These are phyloP conservation scores for Phorcus lineatus DNA, from an alignment of 2,888 invertebrate species.

Conservation along the genomic window DNA sequence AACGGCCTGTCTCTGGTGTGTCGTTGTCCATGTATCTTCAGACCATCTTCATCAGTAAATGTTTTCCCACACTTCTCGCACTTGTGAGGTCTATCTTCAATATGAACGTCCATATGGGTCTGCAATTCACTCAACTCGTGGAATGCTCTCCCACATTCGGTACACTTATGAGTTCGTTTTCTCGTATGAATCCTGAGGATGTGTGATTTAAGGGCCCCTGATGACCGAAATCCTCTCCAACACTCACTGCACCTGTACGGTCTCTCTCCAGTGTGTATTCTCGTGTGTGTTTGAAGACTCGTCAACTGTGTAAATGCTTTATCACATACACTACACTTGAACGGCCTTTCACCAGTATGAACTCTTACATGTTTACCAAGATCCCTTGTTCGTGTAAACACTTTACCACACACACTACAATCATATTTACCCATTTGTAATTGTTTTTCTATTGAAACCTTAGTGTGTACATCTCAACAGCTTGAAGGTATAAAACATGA, in stretches of 20 bases:
- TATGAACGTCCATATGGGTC: neutral
- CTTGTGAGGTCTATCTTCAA: slow-evolving; percentile 1
- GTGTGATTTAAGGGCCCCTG: neutral
- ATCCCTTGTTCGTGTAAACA: no score
- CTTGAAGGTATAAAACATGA: no score
- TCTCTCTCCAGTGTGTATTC: slow-evolving; percentile 11
- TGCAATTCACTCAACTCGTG: neutral
- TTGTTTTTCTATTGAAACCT: no score
- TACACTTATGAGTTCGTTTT: neutral
- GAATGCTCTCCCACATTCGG: neutral
- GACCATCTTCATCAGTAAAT: neutral
- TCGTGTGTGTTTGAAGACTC: neutral
- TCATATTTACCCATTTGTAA: no score
- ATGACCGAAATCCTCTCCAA: neutral
- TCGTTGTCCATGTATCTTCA: neutral
- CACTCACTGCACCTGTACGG: slow-evolving; percentile 7
- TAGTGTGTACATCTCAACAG: no score
- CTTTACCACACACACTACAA: no score
- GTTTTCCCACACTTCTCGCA: neutral
- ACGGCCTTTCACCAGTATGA: neutral
- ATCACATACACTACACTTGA: neutral
- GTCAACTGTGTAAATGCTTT: neutral
- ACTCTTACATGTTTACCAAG: neutral
- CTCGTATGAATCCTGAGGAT: neutral
- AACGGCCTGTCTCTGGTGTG: neutral